Evolutionary conservation across 2,888 invertebrate genomes (phyloP), one percentile per base, ranked within the genome.

Genomic region (Panorpa germanica): DNA sequence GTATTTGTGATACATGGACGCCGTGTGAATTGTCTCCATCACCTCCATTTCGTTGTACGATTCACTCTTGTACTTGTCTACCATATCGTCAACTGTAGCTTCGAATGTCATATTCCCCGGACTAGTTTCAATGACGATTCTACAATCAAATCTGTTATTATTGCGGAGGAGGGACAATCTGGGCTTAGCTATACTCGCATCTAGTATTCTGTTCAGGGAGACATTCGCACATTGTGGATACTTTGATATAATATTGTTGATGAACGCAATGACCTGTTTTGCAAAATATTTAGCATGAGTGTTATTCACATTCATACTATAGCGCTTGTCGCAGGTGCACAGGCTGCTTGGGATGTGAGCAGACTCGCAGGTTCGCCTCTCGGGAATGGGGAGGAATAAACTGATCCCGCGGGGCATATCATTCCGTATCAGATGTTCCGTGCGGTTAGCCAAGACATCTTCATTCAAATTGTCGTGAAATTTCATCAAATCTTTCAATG

Each of bases 261-360:
- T 59, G 36, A 68, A 55, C 5, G 53, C 46, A 2, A 85, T 62
- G 15, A 81, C 52, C 38, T 63, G 64, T 2, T 55, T 45, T 0
- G 73, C 71, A 1, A 70, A 70, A 22, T 65, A 55, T 5, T 53
- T 46, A 0, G 76, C 72, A 6, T 53, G 46, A 1, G 49, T 41
- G 38, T n/a, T n/a, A n/a, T n/a, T n/a, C n/a, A n/a, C n/a, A n/a
- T n/a, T n/a, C n/a, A n/a, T n/a, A n/a, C n/a, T n/a, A n/a, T n/a
- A n/a, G n/a, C n/a, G n/a, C 34, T 64, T 64, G 44, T 82, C 76
- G 40, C 91, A 91, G 13, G 83, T 78, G 49, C 91, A 91, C 77
- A 80, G 90, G 47, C 86, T 81, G 15, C 73, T 69, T 1, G 72
- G 68, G 34, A 93, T 82, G 2, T 61, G 70, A 0, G 90, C 88